Base-by-base conservation (phyloP, 2,888 invertebrate genomes). In the Xanthostigma xanthostigma region DNA sequence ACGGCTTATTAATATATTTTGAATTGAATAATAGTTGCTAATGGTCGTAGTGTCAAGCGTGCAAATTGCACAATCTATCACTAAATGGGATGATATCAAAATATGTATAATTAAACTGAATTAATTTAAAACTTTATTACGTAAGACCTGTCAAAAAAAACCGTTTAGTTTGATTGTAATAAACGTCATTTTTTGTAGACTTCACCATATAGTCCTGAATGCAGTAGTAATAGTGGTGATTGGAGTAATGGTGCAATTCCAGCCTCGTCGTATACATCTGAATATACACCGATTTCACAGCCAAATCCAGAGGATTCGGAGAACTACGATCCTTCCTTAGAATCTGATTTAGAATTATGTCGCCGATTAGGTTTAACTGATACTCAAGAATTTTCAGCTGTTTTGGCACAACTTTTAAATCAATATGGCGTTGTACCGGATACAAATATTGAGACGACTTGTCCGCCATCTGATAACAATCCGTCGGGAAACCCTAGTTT, bases 141-240 rank as follows among this genome's bases (percentile, higher is more conserved):
- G 6, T 6, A 27, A 27, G 27, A 27, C 6, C 6, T 27, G 27
- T 27, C 27, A 27, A 27, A 17, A 41, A 33, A 9, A 9, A 45
- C 10, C 11, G 12, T 9, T n/a, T 46, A 2, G 9, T 35, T 12
- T 8, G n/a, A 14, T n/a, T 9, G 2, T 36, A 27, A 36, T 14
- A 48, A 17, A 36, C 44, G 44, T 33, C 3, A 46, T 41, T 43
- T 45, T 48, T 55, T 57, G 11, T 59, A 75, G 74, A 71, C 71
- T 66, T 72, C 74, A 42, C 74, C 75, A 2, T 75, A 75, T 65
- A 74, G 74, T 51, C 74, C 74, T 1, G 74, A 75, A 56, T 74
- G 74, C 64, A 74, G 71, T 54, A 73, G 72, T 36, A 46, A 46
- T 46, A 46, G 46, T 40, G 36, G 27, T 14, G 48, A 48, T 36